Base-by-base conservation (phyloP, 1,140 invertebrate genomes). In the Stegodyphus mimosarum region DNA sequence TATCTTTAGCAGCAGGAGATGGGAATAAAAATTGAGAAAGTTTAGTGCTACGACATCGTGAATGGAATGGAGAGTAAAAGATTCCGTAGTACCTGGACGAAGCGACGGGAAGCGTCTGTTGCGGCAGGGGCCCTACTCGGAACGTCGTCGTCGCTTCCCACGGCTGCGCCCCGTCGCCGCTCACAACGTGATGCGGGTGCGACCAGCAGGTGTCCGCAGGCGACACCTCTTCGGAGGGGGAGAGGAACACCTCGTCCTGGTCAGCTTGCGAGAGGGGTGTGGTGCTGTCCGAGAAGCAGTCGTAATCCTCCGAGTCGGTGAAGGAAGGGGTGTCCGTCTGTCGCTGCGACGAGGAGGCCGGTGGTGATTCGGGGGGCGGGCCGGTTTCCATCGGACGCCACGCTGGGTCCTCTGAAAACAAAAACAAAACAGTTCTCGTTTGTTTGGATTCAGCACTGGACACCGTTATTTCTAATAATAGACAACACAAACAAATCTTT, bases 201-300 rank as follows among this genome's bases (percentile, higher is more conserved):
- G 51, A 6, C 51, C 72, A 55, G 51, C 13, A 52, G 50, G 78
- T n/a, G 33, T 67, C 55, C 55, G 64, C 5, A 17, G 79, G 70
- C 69, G 49, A 17, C n/a, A 48, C 15, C 64, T 81, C 79, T 49
- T 81, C 79, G 0, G 79, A 63, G 69, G 79, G 79, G 48, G 79
- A 81, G 69, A 66, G 55, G 67, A 81, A 81, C 15, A 73, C 69
- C 13, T 81, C 79, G 79, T 81, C 79, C 33, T 60, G 79, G 7
- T 73, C 71, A 7, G 69, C 50, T 2, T 50, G 50, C 9, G 77
- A 67, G 67, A 52, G 9, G 15, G 9, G 9, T 10, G 9, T 71
- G 15, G 53, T 73, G 15, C 79, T 64, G 79, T 73, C 69, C 53
- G 69, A 73, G 70, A 73, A 81, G 55, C 79, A 81, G 64, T 80